These are phyloP conservation scores for Rotaria magnacalcarata DNA, from an alignment of 2,888 invertebrate genomes.

Conservation along the genomic window DNA sequence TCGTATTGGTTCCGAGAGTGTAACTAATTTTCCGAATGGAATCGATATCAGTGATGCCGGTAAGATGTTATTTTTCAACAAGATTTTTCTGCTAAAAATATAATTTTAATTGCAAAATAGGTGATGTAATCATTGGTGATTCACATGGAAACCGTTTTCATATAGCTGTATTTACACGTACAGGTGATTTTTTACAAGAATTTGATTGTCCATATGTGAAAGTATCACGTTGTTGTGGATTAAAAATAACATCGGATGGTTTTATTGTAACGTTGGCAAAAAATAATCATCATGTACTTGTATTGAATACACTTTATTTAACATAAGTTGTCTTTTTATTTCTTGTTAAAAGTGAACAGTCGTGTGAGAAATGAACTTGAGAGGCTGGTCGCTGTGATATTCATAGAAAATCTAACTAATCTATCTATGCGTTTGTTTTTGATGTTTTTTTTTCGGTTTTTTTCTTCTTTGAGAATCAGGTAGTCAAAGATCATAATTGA, in stretches of 20 bases:
- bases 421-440: conserved; percentile 29
- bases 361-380: not conserved
- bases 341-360: not conserved
- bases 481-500: conserved; percentile 15
- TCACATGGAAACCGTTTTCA: conserved; percentile 96
- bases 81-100: too few relatives aligned
- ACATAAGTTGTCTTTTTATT: not conserved
- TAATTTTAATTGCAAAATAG: not conserved
- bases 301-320: conserved; percentile 56
- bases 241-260: conserved; percentile 92
- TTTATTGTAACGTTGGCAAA: conserved; percentile 84
- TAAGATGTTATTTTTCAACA: not conserved
- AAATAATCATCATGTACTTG: conserved; percentile 95
- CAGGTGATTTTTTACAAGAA: conserved; percentile 69
- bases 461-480: conserved; percentile 24
- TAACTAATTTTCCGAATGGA: conserved; percentile 94
- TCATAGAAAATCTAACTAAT: not conserved
- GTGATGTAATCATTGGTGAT: conserved; percentile 86
- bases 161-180: conserved; percentile 85
- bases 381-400: conserved; percentile 31
- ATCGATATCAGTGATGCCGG: conserved; percentile 95
- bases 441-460: not conserved
- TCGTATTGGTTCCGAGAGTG: conserved; percentile 86
- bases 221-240: conserved; percentile 92
- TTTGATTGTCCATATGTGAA: conserved; percentile 96